These are phyloP conservation scores for Myrmecobius fasciatus DNA, from an alignment of 2,113 vertebrate genomes.

Conservation along the genomic window DNA sequence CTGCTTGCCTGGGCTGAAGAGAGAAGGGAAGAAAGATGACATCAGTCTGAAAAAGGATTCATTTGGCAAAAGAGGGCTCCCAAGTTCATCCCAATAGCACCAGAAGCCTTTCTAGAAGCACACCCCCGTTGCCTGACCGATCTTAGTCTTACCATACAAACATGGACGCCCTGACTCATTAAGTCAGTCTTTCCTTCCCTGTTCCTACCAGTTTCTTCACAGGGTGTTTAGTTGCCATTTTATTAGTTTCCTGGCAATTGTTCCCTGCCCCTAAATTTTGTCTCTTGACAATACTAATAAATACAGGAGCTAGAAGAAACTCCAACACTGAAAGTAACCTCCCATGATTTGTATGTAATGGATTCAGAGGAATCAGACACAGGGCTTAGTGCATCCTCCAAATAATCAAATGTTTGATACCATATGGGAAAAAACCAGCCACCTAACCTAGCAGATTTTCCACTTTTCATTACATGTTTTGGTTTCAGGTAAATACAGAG, in stretches of 20 bases:
- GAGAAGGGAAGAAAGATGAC: background rate
- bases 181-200: too few species aligned
- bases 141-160: background rate
- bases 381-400: background rate
- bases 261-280: background rate
- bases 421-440: too few species aligned
- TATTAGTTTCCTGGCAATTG: background rate
- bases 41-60: background rate
- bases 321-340: background rate
- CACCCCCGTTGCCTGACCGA: background rate
- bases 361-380: background rate
- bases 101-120: background rate
- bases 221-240: background rate
- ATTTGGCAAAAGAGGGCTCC: background rate
- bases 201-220: background rate
- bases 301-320: background rate
- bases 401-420: background rate
- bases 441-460: too few species aligned
- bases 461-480: too few species aligned
- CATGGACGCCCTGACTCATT: too few species aligned
- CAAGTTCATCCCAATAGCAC: background rate
- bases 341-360: background rate
- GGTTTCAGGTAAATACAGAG: too few species aligned
- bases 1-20: background rate
- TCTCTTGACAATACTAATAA: background rate